Conservation (phyloP, 2,113 vertebrate species). For the Hippocampus barbouri region DNA sequence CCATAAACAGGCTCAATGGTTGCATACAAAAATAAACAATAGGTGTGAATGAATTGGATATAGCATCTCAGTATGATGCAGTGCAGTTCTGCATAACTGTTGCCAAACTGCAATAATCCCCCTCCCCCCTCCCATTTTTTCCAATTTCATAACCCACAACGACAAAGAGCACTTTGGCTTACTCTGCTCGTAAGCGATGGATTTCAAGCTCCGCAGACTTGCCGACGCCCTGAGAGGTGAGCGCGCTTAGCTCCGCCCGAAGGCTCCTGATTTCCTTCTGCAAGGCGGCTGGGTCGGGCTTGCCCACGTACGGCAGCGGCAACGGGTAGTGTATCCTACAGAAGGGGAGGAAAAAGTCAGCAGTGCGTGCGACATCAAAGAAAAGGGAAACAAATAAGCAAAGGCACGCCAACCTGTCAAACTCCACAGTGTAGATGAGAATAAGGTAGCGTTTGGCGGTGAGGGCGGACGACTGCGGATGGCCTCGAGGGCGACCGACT, state of each 20-base stretch:
- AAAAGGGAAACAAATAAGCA: neutral
- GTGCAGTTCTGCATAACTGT: too few relatives aligned
- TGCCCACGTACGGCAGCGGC: slow-evolving; percentile 82
- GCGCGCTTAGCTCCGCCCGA: slow-evolving; percentile 72
- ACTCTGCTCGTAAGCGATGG: slow-evolving; percentile 79
- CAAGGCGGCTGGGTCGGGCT: slow-evolving; percentile 81
- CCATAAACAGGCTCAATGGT: too few relatives aligned
- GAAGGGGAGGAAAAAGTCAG: neutral
- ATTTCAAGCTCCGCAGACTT: slow-evolving; percentile 71
- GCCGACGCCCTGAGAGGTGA: slow-evolving; percentile 59
- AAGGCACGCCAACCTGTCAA: slow-evolving; percentile 79
- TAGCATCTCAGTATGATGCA: too few relatives aligned
- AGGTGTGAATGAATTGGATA: too few relatives aligned
- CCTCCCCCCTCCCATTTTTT: too few relatives aligned
- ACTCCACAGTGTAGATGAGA: slow-evolving; percentile 92
- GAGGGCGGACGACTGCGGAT: slow-evolving; percentile 76
- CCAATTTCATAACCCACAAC: neutral
- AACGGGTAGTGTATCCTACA: slow-evolving; percentile 90
- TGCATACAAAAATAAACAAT: too few relatives aligned
- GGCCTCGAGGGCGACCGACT: slow-evolving; percentile 62
- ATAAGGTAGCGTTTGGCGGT: slow-evolving; percentile 89
- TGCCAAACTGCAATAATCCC: too few relatives aligned
- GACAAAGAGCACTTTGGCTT: slow-evolving; percentile 23
- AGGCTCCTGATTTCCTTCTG: slow-evolving; percentile 80
- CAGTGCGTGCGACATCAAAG: neutral